Evolutionary conservation across 2,113 vertebrate genomes (phyloP).

Genomic region (Pterocles orientalis): DNA sequence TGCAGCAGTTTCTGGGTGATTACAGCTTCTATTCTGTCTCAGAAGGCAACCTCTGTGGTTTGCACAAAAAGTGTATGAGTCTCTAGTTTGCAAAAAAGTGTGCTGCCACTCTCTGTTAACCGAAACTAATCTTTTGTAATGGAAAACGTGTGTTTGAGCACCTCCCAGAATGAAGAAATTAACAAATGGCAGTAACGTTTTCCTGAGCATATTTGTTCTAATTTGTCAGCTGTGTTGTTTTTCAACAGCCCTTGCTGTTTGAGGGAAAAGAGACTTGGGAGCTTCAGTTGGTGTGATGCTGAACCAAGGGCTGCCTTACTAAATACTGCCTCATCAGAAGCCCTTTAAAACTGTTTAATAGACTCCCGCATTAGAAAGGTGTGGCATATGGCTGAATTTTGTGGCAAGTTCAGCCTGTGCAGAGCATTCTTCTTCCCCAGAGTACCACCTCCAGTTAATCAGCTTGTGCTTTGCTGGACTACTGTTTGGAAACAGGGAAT

Average conservation of each 20-base stretch:
- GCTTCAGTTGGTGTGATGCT: not conserved
- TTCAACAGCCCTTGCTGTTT: not conserved
- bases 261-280: not conserved
- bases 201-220: not conserved
- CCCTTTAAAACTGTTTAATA: not conserved
- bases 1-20: not conserved
- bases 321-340: not conserved
- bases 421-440: not conserved
- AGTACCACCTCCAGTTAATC: not conserved
- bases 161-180: not conserved
- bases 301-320: not conserved
- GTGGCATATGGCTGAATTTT: not conserved
- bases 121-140: not conserved
- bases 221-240: not conserved
- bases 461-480: not conserved
- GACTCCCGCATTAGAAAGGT: not conserved
- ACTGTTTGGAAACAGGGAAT: not conserved
- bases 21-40: not conserved
- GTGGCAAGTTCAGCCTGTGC: not conserved
- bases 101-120: not conserved
- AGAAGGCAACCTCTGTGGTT: not conserved
- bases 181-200: not conserved
- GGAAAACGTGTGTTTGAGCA: not conserved
- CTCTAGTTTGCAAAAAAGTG: not conserved
- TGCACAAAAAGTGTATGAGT: not conserved